Percentiles rank a stretch among this genome's conserved stretches.
Evolutionary conservation across 2,888 invertebrate genomes (phyloP).

Genomic region (Ariolimax columbianus): DNA sequence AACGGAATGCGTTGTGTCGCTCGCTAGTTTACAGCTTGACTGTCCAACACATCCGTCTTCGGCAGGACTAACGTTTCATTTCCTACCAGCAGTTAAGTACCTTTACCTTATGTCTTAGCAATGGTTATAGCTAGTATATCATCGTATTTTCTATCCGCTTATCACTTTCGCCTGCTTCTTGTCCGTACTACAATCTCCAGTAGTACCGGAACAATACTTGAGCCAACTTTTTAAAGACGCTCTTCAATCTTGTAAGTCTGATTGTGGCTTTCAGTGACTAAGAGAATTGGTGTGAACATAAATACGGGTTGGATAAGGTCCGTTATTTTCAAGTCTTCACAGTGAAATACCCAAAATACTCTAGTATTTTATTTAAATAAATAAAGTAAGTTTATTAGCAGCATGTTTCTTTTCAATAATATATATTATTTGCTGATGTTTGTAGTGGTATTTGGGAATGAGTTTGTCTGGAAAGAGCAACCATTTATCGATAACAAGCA

Average conservation of each 20-base stretch:
- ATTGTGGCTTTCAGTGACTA: background rate
- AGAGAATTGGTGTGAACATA: background rate
- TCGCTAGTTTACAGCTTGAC: too few species aligned
- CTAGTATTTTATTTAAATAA: background rate
- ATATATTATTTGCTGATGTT: background rate
- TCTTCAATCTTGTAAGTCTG: background rate
- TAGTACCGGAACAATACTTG: too few species aligned
- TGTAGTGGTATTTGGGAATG: background rate
- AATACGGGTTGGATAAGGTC: background rate
- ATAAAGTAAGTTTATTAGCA: background rate
- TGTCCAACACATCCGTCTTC: too few species aligned
- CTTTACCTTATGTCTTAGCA: too few species aligned
- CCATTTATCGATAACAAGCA: background rate
- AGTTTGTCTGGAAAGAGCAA: background rate
- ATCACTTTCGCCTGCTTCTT: too few species aligned
- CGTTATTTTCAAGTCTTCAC: background rate
- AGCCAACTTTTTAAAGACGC: too few species aligned
- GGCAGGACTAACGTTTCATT: too few species aligned
- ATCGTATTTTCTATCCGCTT: too few species aligned
- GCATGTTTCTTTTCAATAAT: background rate
- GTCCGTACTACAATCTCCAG: too few species aligned
- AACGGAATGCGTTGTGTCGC: too few species aligned
- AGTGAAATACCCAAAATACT: background rate
- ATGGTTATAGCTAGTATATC: too few species aligned
- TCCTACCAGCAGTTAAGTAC: too few species aligned